These are phyloP conservation scores for Burhinus bistriatus DNA, from an alignment of 2,113 vertebrate species.

Conservation along the genomic window DNA sequence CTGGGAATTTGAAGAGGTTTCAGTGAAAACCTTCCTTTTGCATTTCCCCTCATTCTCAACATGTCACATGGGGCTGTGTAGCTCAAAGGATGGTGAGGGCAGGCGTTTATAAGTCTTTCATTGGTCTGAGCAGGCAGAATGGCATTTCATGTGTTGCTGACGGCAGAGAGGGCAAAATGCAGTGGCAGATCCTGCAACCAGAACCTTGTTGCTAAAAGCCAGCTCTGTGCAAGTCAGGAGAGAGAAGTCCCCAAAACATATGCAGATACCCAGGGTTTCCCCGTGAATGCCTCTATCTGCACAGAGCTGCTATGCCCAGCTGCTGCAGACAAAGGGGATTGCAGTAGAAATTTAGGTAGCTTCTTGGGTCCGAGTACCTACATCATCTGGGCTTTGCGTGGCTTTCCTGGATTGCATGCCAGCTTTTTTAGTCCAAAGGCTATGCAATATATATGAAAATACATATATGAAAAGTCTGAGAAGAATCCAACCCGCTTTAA, in stretches of 20 bases:
- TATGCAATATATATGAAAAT: background rate
- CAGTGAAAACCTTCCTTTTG: background rate
- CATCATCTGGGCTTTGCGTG: background rate
- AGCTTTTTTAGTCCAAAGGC: background rate
- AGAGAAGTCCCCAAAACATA: background rate
- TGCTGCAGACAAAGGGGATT: background rate
- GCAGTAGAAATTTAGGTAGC: background rate
- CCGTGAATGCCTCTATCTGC: background rate
- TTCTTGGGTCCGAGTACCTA: background rate
- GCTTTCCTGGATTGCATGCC: background rate
- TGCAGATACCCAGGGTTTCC: background rate
- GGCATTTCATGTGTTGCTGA: background rate
- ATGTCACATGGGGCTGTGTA: background rate
- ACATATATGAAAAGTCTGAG: background rate
- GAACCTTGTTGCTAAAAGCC: slow-evolving; percentile 14
- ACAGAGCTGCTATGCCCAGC: background rate
- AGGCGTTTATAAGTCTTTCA: background rate
- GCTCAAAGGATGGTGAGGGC: background rate
- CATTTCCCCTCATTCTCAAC: background rate
- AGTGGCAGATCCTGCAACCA: background rate
- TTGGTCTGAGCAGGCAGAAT: background rate
- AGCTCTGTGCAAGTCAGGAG: background rate
- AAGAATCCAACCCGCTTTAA: background rate
- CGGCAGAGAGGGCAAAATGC: background rate
- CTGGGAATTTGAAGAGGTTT: background rate